Conservation (phyloP, 2,888 invertebrate species). For the Epirrhoe alternata region DNA sequence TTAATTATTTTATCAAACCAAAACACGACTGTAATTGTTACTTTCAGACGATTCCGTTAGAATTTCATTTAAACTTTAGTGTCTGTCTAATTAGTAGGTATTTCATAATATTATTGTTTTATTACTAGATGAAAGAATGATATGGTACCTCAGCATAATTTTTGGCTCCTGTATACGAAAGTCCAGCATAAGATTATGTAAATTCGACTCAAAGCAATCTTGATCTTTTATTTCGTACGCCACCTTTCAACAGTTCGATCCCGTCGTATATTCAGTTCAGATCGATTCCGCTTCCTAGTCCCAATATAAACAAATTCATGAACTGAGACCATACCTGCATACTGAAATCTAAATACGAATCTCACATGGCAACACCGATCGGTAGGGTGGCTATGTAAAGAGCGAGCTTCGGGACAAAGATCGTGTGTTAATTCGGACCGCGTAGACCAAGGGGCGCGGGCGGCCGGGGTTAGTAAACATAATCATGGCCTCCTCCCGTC, state of each 20-base stretch:
- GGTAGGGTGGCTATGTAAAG: slow-evolving; percentile 53
- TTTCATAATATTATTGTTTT: not conserved
- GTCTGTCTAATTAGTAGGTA: not conserved
- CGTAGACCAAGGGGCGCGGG: slow-evolving; percentile 70
- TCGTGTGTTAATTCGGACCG: slow-evolving; percentile 81
- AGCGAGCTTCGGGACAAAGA: slow-evolving; percentile 71
- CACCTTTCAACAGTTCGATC: slow-evolving; percentile 30
- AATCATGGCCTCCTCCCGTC: slow-evolving; percentile 80
- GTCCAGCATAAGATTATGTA: slow-evolving; percentile 14
- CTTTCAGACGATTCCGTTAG: not conserved
- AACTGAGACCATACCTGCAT: slow-evolving; percentile 42
- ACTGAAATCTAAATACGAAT: slow-evolving; percentile 48
- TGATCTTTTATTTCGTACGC: slow-evolving; percentile 27
- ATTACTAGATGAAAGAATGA: not conserved
- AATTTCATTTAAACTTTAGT: not conserved
- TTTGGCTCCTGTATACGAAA: not conserved
- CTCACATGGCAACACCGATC: slow-evolving; percentile 58
- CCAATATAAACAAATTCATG: slow-evolving; percentile 41
- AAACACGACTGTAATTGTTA: not conserved
- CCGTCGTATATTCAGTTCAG: slow-evolving; percentile 36
- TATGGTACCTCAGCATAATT: not conserved
- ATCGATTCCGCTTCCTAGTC: slow-evolving; percentile 40
- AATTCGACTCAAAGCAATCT: slow-evolving; percentile 13
- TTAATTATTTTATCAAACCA: not conserved
- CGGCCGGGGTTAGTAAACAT: slow-evolving; percentile 79